A percentile compares a stretch with the other conserved stretches of the same genome.
Conservation (phyloP, 2,113 vertebrate species). For the Catharus minimus region DNA sequence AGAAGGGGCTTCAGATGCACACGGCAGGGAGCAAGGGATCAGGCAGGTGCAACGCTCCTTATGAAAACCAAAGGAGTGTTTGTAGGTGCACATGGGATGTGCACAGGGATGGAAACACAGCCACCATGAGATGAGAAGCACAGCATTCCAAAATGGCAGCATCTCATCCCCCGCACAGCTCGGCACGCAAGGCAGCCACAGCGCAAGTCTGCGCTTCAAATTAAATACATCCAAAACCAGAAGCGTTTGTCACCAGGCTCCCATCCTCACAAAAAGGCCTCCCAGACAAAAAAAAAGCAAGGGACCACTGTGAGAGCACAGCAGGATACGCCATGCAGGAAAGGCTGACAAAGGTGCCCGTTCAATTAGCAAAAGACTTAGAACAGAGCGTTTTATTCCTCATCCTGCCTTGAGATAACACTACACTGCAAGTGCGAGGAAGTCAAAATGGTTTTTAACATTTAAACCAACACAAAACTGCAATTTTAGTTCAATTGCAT, state of each 20-base stretch:
- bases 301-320: not conserved
- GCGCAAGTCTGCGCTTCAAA: not conserved
- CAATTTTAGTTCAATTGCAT: not conserved
- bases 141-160: not conserved
- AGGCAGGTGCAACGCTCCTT: rapidly evolving
- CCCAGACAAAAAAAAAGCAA: not conserved
- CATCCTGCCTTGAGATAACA: not conserved
- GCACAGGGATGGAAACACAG: rapidly evolving
- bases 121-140: rapidly evolving
- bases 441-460: not conserved
- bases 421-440: not conserved
- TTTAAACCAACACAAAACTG: not conserved
- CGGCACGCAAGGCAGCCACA: not conserved
- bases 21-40: not conserved
- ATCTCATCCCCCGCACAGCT: rapidly evolving
- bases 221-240: not conserved
- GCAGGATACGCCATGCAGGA: rapidly evolving
- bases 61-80: rapidly evolving
- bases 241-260: not conserved
- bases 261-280: not conserved
- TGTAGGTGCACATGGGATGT: rapidly evolving
- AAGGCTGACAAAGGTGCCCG: not conserved
- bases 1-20: not conserved
- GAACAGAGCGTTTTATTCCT: not conserved
- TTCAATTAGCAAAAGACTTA: not conserved